These are phyloP conservation scores for Cataglyphis rosenhaueri DNA, from an alignment of 2,888 invertebrate species.

Conservation along the genomic window DNA sequence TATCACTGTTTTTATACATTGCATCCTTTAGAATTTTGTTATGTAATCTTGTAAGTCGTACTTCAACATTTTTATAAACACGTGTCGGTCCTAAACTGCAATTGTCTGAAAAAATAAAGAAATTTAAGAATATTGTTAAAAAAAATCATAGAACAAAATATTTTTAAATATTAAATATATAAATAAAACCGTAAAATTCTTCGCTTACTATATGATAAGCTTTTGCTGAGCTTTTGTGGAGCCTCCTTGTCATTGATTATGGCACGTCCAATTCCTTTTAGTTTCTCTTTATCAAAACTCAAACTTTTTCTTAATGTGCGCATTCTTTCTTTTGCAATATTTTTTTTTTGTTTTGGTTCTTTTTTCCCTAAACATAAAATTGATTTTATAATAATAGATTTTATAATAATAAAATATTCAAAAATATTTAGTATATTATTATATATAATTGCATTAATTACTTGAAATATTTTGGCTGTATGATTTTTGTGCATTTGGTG, in stretches of 20 bases:
- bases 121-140: conserved; percentile 12
- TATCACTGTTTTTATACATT: background rate
- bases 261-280: background rate
- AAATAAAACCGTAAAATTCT: background rate
- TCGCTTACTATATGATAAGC: background rate
- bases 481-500: background rate
- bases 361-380: conserved; percentile 9
- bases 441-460: background rate
- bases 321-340: conserved; percentile 69
- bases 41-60: conserved; percentile 61
- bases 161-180: background rate
- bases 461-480: background rate
- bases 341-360: conserved; percentile 45
- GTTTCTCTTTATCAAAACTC: background rate
- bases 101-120: background rate
- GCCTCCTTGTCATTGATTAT: background rate
- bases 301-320: conserved; percentile 58
- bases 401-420: background rate
- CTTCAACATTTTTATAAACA: conserved; percentile 60
- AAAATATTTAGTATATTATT: background rate
- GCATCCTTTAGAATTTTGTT: conserved; percentile 36
- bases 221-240: background rate
- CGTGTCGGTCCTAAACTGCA: background rate
- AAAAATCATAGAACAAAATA: background rate
- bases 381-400: background rate